Conservation (phyloP, 2,797 vertebrate genomes). For the Rhinogobio ventralis region DNA sequence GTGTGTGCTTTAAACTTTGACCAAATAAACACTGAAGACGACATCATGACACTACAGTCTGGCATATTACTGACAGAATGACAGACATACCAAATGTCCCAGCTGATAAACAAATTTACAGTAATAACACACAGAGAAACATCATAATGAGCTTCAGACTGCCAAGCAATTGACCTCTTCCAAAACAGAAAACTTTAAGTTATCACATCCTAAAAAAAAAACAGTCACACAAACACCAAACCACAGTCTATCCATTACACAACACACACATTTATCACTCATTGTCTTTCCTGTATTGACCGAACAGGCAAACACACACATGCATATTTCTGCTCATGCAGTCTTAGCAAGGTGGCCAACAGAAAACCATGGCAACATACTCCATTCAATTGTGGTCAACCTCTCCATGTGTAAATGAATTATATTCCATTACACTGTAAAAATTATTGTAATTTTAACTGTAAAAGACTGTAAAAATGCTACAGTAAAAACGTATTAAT, state of each 20-base stretch:
- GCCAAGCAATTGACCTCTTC: background rate
- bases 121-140: background rate
- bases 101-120: background rate
- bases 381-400: background rate
- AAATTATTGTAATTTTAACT: background rate
- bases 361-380: conserved; percentile 54
- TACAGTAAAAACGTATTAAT: background rate
- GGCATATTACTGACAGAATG: background rate
- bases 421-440: background rate
- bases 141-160: background rate
- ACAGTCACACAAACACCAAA: conserved; percentile 40
- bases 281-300: conserved; percentile 14
- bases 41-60: background rate
- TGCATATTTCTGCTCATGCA: conserved; percentile 6
- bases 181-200: conserved; percentile 62
- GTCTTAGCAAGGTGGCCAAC: conserved; percentile 29
- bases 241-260: background rate
- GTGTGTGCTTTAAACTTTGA: background rate
- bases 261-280: conserved; percentile 40
- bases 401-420: background rate
- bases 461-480: background rate
- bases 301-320: background rate
- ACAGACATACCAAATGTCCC: background rate
- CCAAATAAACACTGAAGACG: background rate
- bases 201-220: conserved; percentile 56